Evolutionary conservation across 2,113 vertebrate species (phyloP).

Genomic region (Chionomys nivalis): DNA sequence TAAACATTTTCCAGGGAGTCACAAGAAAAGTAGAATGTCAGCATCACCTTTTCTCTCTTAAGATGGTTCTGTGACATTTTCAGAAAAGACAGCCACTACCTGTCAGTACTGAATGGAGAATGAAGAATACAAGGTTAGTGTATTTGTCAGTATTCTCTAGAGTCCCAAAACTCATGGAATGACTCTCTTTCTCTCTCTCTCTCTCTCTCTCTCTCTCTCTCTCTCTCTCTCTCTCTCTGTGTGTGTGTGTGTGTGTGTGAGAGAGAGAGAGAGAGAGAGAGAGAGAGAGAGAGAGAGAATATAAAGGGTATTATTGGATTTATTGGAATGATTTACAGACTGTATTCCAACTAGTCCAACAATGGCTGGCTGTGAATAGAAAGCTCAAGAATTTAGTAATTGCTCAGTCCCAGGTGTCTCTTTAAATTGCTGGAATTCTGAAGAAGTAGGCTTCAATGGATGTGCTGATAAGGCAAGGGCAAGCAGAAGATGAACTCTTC

Average conservation of each 20-base stretch:
- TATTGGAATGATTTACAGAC: not conserved
- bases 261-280: no score
- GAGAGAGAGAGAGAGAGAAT: no score
- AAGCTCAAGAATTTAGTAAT: not conserved
- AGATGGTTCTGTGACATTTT: conserved; percentile 84
- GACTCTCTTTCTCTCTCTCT: no score
- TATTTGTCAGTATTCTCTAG: not conserved
- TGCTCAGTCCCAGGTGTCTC: not conserved
- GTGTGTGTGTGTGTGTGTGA: no score
- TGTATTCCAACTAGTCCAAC: not conserved
- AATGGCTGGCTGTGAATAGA: not conserved
- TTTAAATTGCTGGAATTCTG: not conserved
- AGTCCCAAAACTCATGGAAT: not conserved
- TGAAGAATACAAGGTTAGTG: conserved; percentile 68
- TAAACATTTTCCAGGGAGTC: conserved; percentile 81
- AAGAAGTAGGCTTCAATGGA: not conserved
- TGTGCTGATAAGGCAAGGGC: not conserved
- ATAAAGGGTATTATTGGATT: not conserved
- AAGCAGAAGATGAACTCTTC: not conserved
- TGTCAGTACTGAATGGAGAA: conserved; percentile 61
- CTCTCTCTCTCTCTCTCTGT: no score
- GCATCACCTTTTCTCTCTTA: conserved; percentile 76
- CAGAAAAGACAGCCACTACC: conserved; percentile 69
- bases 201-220: no score
- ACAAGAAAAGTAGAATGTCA: conserved; percentile 84